Evolutionary conservation across 2,797 vertebrate species (phyloP), one percentile per base, ranked within the genome.

Genomic region (Pangasius macronema): DNA sequence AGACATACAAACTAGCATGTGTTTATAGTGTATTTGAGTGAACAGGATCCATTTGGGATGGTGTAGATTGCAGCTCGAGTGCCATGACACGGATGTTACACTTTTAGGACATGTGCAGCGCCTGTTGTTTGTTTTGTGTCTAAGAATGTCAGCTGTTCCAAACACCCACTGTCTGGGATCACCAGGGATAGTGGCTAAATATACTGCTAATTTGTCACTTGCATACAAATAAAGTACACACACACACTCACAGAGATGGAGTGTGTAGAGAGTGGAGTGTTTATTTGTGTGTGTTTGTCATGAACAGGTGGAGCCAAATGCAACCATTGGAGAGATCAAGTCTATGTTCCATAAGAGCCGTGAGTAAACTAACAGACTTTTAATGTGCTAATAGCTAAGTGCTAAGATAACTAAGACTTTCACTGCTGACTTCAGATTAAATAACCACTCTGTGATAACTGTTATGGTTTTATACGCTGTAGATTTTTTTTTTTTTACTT

Each of bases 241-340:
- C 76, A 67, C 39, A 36, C 72, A 59, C 77, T 61, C 42, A 30
- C n/a, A 61, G 49, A 49, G 22, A 51, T 18, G 51, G 33, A 14
- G 22, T 75, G 76, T 65, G 16, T 46, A 5, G 27, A 49, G 5
- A 22, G 42, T 57, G 18, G 39, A 39, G 46, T 83, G 55, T 82
- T 61, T 82, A 72, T 77, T 67, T 87, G 55, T 86, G 65, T 84
- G 33, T 55, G 14, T 92, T 87, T 87, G 89, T 87, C 89, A 87
- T 93, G 93, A 93, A 59, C 91, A 99, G 98, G 98, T 99, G 86
- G 98, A 99, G 92, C 98, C 98, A 88, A 97, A 98, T 93, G 97
- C 98, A 90, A 99, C 98, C 1, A 95, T 99, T 1, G 97, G 96
- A 0, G 98, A 99, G 92, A 98, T 99, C 94, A 99, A 99, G 95